phyloP scores from a whole-genome alignment of 2,113 vertebrate species.

The Engraulis encrasicolus region DNA sequence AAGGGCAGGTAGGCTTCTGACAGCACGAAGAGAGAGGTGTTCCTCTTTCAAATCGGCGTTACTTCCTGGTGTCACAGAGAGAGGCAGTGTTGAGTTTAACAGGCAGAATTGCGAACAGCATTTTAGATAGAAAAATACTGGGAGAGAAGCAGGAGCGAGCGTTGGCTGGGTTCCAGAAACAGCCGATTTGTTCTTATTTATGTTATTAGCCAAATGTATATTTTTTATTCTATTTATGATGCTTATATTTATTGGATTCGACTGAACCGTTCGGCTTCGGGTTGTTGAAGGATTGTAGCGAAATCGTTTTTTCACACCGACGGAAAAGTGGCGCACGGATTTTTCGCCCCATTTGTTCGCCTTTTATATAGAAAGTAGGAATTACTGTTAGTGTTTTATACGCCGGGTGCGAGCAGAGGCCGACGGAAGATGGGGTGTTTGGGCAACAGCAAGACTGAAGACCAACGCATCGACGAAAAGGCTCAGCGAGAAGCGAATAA shows the following conservation, averaged over 20 bases:
- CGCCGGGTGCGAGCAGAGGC: constrained; percentile 29
- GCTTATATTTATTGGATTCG: constrained; percentile 41
- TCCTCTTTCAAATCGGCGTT: constrained; percentile 44
- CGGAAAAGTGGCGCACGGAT: constrained; percentile 52
- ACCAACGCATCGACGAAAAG: constrained; percentile 90
- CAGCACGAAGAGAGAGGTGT: constrained; percentile 21
- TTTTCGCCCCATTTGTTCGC: constrained; percentile 39
- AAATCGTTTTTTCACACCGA: constrained; percentile 50
- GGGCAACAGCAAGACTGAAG: constrained; percentile 90
- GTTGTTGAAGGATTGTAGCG: constrained; percentile 35
- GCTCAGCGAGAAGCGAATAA: constrained; percentile 90
- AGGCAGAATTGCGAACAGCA: constrained; percentile 72
- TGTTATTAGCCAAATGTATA: constrained; percentile 44
- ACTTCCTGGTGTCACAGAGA: constrained; percentile 76
- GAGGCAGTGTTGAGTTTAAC: constrained; percentile 80
- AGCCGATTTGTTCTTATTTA: constrained; percentile 61
- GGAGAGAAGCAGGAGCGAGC: constrained; percentile 56
- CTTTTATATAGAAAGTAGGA: constrained; percentile 31
- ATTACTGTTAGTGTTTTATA: constrained; percentile 32
- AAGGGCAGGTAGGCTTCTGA: constrained; percentile 20
- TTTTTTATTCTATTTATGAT: constrained; percentile 54
- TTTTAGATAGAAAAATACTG: constrained; percentile 75
- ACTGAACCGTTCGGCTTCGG: constrained; percentile 36
- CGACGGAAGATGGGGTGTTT: constrained; percentile 83
- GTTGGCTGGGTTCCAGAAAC: constrained; percentile 70